Evolutionary conservation across 2,113 vertebrate genomes (phyloP).

Genomic region (Paratilapia polleni): DNA sequence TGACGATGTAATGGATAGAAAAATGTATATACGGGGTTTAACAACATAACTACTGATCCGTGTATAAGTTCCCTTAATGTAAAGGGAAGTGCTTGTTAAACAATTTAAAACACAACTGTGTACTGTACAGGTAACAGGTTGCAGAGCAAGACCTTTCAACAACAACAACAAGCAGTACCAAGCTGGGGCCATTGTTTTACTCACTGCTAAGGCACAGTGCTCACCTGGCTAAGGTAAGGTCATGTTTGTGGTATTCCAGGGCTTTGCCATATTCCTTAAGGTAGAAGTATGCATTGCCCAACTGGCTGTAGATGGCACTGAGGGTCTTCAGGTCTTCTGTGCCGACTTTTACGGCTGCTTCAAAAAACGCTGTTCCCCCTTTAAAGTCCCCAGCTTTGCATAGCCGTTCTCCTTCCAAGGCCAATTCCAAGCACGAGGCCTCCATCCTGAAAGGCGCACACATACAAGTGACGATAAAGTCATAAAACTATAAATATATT

Average conservation of each 20-base stretch:
- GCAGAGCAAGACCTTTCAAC: not conserved
- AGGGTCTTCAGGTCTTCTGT: slow-evolving; percentile 97
- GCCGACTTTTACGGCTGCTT: slow-evolving; percentile 94
- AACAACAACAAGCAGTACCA: not conserved
- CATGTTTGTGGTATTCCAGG: slow-evolving; percentile 92
- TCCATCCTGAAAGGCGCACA: slow-evolving; percentile 87
- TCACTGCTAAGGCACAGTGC: slow-evolving; percentile 1
- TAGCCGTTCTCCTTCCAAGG: slow-evolving; percentile 92
- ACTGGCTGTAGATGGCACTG: slow-evolving; percentile 98
- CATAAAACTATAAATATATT: not conserved
- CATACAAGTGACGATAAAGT: not conserved
- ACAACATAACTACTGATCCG: not conserved
- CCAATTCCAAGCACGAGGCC: slow-evolving; percentile 94
- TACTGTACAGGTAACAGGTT: not conserved
- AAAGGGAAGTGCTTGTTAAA: not conserved
- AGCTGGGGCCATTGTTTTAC: not conserved
- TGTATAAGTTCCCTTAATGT: not conserved
- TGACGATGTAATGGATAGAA: not conserved
- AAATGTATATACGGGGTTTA: not conserved
- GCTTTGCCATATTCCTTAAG: slow-evolving; percentile 95
- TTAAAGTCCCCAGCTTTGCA: slow-evolving; percentile 96
- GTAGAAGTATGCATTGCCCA: slow-evolving; percentile 98
- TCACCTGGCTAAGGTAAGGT: slow-evolving; percentile 95
- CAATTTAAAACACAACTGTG: not conserved
- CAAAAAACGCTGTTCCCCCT: slow-evolving; percentile 92